Evolutionary conservation across 2,888 invertebrate species (phyloP), one percentile per base, ranked within the genome.

Genomic region (Oegoconia quadripuncta): DNA sequence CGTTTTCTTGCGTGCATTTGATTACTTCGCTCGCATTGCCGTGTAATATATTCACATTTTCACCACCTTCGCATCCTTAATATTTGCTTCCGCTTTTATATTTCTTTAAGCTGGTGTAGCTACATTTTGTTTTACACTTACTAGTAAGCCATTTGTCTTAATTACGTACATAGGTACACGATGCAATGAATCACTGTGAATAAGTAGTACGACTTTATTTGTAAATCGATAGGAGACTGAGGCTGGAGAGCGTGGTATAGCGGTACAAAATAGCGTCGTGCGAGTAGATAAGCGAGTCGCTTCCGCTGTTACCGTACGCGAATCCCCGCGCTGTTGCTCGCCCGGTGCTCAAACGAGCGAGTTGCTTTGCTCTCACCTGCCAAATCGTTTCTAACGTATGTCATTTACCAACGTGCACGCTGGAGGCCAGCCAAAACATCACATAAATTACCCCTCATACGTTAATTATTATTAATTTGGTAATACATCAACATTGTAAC

Each of bases 1-100:
- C 68, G 69, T 64, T 71, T 64, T 68, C 72, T 81, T 73, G 86
- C 86, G 84, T 87, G 84, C 79, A 79, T 81, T 73, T 82, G 81
- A 84, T 83, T 84, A 79, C 69, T 55, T 60, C 48, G 64, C 62
- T 60, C 62, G 64, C 73, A 69, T 73, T 74, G 68, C 76, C 64
- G 69, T 71, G 72, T 82, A 83, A 86, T 86, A 78, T 82, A 87
- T 84, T 84, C 78, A 78, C 73, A 81, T 84, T 84, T 82, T 81
- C 80, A 79, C 79, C 82, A 80, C 80, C 76, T 82, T 75, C 67
- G 72, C 76, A 79, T 83, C 74, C 69, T 64, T 79, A 74, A 77
- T 77, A 63, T 77, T 72, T 60, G 60, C 73, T 78, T 74, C 67
- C 70, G 67, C 59, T 60, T 71, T 70, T 68, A 61, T 68, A 70